Percentiles rank a stretch among this genome's conserved stretches.
These are phyloP conservation scores for Phymanthus crucifer DNA, from an alignment of 92 coral and sea anemone species.

Conservation along the genomic window DNA sequence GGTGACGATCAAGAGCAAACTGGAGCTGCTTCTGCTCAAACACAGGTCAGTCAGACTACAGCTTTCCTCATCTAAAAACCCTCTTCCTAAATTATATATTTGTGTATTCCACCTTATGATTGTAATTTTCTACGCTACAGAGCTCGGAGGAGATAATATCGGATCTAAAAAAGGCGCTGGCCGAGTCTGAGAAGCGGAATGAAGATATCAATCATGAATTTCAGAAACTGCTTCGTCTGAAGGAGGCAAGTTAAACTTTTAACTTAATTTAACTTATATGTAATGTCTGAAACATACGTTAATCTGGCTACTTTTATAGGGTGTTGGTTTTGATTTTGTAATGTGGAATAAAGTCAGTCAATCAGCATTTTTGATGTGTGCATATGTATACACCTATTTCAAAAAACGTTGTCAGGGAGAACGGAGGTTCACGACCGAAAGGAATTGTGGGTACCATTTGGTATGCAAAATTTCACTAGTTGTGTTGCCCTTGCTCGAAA, in stretches of 20 bases:
- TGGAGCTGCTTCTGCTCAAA: slow-evolving; percentile 30
- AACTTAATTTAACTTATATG: no score
- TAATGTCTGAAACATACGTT: background rate
- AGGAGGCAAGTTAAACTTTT: slow-evolving; percentile 84
- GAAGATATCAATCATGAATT: slow-evolving; percentile 86
- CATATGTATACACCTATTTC: no score
- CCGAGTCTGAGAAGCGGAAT: slow-evolving; percentile 76
- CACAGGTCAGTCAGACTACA: slow-evolving; percentile 11
- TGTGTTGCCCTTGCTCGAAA: no score
- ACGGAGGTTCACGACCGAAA: no score
- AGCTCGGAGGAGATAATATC: slow-evolving; percentile 46
- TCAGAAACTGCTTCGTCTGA: slow-evolving; percentile 72
- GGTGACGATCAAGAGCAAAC: slow-evolving; percentile 73
- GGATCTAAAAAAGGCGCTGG: slow-evolving; percentile 58
- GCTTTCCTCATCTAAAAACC: background rate
- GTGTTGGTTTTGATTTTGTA: background rate
- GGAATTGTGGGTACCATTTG: no score
- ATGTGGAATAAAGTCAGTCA: no score
- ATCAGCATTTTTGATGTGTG: no score
- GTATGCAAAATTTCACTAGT: no score
- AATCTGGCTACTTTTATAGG: no score
- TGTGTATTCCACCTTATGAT: background rate
- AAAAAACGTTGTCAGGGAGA: no score
- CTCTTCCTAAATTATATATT: background rate
- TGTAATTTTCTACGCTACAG: background rate